Conservation (phyloP, 2,797 vertebrate genomes). For the Ispidina picta region DNA sequence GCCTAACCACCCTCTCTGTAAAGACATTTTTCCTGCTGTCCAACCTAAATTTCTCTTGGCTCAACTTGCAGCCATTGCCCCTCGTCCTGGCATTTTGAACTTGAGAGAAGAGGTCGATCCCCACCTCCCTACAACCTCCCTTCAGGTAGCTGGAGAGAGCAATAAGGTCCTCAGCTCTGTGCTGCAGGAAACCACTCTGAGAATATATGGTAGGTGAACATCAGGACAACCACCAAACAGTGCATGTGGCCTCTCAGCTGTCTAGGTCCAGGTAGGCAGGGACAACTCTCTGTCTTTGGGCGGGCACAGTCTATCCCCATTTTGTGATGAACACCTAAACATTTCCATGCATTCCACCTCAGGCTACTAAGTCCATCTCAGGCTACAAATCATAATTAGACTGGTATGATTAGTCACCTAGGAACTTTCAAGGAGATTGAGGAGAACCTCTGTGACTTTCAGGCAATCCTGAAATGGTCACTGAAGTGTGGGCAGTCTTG, state of each 20-base stretch:
- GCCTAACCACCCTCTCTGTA: too few relatives aligned
- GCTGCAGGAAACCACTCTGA: not conserved
- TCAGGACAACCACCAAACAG: not conserved
- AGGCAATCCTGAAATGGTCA: not conserved
- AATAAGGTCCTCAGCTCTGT: not conserved
- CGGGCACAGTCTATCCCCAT: not conserved
- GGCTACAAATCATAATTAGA: not conserved
- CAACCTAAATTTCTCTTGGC: too few relatives aligned
- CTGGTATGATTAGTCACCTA: not conserved
- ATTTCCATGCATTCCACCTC: not conserved
- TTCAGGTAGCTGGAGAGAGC: too few relatives aligned
- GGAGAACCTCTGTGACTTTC: not conserved
- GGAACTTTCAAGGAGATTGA: not conserved
- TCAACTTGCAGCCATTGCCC: too few relatives aligned
- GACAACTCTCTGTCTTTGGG: not conserved
- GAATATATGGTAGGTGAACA: rapidly evolving
- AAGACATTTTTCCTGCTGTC: too few relatives aligned
- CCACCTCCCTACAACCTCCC: too few relatives aligned
- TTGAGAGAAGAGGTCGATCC: too few relatives aligned
- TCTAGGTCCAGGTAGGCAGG: not conserved
- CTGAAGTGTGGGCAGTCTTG: not conserved
- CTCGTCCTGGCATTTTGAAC: too few relatives aligned
- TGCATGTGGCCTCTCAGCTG: not conserved
- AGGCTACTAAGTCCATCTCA: not conserved
- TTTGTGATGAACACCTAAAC: not conserved